Evolutionary conservation across 2,888 invertebrate species (phyloP), one percentile per base, ranked within the genome.

Genomic region (Villa cingulata): DNA sequence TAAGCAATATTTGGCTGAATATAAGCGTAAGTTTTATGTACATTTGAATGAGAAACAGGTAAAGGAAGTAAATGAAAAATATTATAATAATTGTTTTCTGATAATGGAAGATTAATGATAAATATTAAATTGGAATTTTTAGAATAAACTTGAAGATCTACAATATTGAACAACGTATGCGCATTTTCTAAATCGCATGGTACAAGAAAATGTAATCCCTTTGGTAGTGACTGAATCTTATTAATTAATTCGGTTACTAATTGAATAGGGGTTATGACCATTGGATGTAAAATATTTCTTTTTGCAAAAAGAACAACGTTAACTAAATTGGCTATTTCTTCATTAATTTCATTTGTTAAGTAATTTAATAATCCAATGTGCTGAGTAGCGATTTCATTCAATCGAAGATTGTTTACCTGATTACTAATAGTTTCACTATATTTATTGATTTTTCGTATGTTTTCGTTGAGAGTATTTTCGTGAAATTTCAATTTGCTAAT

Each of bases 381-480:
- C 27, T 41, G 43, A 34, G 48, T 49, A 14, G 48, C 29, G 10
- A 45, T 2, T 14, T 32, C 43, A 17, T 14, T 43, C 20, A 18
- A 19, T 18, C 17, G 36, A 43, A 48, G 46, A 17, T 32, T 20
- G 14, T 38, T 27, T 27, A 49, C 19, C n/a, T 45, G 16, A 3
- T 50, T 44, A n/a, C 17, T 29, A 1, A 37, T 43, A 9, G 42
- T 14, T 17, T 48, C n/a, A 5, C 18, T 51, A 48, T 44, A 48
- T 15, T 46, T 42, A 12, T 51, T 37, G n/a, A 54, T 38, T 40
- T 49, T 41, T 7, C 27, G 20, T 12, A 53, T 47, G 37, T 53
- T 56, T 45, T 47, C 43, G 38, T 56, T 54, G 17, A 57, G 46
- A 32, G 45, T 49, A 18, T 51, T 27, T 45, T 52, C 52, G 39